A percentile compares a stretch with the other conserved stretches of the same genome.
phyloP scores from a whole-genome alignment of 2,113 vertebrate species.

The Aphelocoma coerulescens region DNA sequence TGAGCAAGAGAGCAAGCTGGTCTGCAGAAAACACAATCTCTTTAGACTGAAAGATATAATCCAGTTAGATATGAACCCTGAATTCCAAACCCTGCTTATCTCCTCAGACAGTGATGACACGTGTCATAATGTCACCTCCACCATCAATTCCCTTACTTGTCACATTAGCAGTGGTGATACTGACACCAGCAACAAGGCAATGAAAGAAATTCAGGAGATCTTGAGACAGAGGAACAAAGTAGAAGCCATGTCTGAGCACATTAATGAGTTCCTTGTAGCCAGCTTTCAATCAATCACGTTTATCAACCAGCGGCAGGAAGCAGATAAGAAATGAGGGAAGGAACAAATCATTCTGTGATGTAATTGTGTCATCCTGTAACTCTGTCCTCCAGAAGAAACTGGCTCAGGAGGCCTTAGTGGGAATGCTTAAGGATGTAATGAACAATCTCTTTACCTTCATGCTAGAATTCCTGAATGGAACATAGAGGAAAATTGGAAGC shows the following conservation, averaged over 20 bases:
- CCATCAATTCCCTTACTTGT: slow-evolving; percentile 83
- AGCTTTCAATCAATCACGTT: slow-evolving; percentile 84
- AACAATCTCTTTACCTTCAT: slow-evolving; percentile 78
- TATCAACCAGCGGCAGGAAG: slow-evolving; percentile 80
- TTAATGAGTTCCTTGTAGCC: slow-evolving; percentile 84
- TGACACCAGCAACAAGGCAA: slow-evolving; percentile 79
- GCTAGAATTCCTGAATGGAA: slow-evolving; percentile 75
- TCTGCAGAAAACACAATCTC: slow-evolving; percentile 60
- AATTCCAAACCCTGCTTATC: slow-evolving; percentile 72
- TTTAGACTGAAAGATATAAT: slow-evolving; percentile 76
- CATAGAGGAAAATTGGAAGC: slow-evolving; percentile 75
- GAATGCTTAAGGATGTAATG: slow-evolving; percentile 80
- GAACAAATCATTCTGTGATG: slow-evolving; percentile 79
- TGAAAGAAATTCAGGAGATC: slow-evolving; percentile 80
- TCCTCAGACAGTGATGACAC: slow-evolving; percentile 77
- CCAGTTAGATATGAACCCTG: slow-evolving; percentile 74
- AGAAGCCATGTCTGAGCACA: slow-evolving; percentile 80
- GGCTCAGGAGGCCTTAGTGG: slow-evolving; percentile 76
- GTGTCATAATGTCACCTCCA: slow-evolving; percentile 76
- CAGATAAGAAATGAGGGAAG: slow-evolving; percentile 79
- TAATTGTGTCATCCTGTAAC: slow-evolving; percentile 78
- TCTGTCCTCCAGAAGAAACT: slow-evolving; percentile 77
- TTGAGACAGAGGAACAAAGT: slow-evolving; percentile 79
- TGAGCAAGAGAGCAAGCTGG: slow-evolving; percentile 70
- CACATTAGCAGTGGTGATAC: slow-evolving; percentile 79